Percentiles rank a stretch among this genome's conserved stretches.
These are phyloP conservation scores for Tinea semifulvella DNA, from an alignment of 2,888 invertebrate genomes.

Conservation along the genomic window DNA sequence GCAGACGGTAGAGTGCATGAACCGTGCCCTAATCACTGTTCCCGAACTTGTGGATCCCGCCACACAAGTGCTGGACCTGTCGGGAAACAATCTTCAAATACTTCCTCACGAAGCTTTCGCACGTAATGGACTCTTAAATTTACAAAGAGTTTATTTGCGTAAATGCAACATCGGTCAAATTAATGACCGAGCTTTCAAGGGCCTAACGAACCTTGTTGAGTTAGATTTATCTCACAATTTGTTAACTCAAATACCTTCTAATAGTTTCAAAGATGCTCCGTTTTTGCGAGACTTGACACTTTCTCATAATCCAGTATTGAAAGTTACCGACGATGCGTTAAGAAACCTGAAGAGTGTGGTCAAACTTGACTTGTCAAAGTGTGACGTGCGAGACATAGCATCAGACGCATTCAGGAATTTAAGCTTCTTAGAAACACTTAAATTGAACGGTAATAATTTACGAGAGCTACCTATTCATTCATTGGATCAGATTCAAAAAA, in stretches of 20 bases:
- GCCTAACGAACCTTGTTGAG: constrained; percentile 89
- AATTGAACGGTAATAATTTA: constrained; percentile 83
- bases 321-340: constrained; percentile 80
- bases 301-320: constrained; percentile 83
- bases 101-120: constrained; percentile 85
- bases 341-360: constrained; percentile 78
- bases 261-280: constrained; percentile 80
- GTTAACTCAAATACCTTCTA: constrained; percentile 80
- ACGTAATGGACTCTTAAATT: constrained; percentile 81
- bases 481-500: constrained; percentile 75
- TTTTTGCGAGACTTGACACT: constrained; percentile 84
- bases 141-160: constrained; percentile 86
- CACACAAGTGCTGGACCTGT: constrained; percentile 91
- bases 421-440: constrained; percentile 78
- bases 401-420: constrained; percentile 77
- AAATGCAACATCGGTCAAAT: constrained; percentile 88
- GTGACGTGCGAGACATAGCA: constrained; percentile 81
- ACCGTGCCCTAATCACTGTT: constrained; percentile 82
- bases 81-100: constrained; percentile 86
- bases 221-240: constrained; percentile 88
- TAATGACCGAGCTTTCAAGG: constrained; percentile 84
- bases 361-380: constrained; percentile 84
- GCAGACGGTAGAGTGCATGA: constrained; percentile 90
- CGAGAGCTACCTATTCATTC: constrained; percentile 76
- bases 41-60: constrained; percentile 87